Evolutionary conservation across 2,888 invertebrate species (phyloP), one percentile per base, ranked within the genome.

Genomic region (Aphidoletes aphidimyza): DNA sequence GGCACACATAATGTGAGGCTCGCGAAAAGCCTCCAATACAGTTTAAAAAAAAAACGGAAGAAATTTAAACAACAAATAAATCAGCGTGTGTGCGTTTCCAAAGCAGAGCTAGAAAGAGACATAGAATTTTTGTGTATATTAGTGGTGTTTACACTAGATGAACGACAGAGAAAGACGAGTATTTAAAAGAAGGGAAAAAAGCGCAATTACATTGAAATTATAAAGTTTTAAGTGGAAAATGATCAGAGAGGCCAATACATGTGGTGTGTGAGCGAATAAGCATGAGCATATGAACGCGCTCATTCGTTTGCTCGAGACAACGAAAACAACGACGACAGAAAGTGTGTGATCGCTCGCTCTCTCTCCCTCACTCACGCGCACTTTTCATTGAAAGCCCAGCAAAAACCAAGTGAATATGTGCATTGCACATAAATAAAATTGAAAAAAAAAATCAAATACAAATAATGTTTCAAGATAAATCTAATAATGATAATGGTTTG

Each of bases 391-490:
- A n/a, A n/a, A n/a, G n/a, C n/a, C n/a, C 34, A 30, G 30, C 14
- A 34, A 9, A 30, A 69, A 30, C 26, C 5, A 54, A 30, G 69
- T 69, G 69, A 69, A 69, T 69, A 69, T 69, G 69, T 26, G 54
- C 26, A n/a, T n/a, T n/a, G 26, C 54, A 54, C 14, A 69, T 69
- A 30, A 69, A 69, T 30, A 69, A 69, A 69, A 30, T 69, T 69
- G 69, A 69, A 30, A 69, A n/a, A n/a, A n/a, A n/a, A 69, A 69
- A 69, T 69, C 69, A 34, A 69, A 69, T 69, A 30, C 69, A 69
- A 69, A 69, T 69, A 69, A 69, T 69, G 69, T 69, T 69, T 69
- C 69, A 69, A 69, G 69, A 69, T 69, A 69, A 69, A 69, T 69
- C 69, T 30, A 69, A 69, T 69, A 69, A 34, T 69, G 69, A 69